phyloP scores from a whole-genome alignment of 2,888 invertebrate species.

The Tuberolachnus salignus region DNA sequence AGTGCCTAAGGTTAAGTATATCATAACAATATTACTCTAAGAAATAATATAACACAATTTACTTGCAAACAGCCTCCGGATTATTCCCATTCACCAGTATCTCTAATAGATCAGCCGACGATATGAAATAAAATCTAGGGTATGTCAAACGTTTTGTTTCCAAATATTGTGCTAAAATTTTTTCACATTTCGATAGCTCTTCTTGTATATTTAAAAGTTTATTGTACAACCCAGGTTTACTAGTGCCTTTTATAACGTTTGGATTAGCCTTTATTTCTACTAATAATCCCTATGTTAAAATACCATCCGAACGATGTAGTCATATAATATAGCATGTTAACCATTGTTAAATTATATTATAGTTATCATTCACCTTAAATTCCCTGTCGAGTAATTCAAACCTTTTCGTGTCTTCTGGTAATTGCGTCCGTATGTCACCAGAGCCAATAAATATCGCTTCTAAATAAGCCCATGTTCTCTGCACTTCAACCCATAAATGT shows the following conservation, averaged over 20 bases:
- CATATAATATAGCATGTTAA: too few species aligned
- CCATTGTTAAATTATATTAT: not conserved
- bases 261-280: conserved; percentile 73
- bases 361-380: conserved; percentile 70
- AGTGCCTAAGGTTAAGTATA: conserved; percentile 67
- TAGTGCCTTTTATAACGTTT: conserved; percentile 87
- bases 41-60: conserved; percentile 24
- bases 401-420: conserved; percentile 87
- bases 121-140: conserved; percentile 95
- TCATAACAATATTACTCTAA: not conserved
- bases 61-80: conserved; percentile 74
- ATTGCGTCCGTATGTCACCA: conserved; percentile 88
- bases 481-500: conserved; percentile 84
- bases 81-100: conserved; percentile 82
- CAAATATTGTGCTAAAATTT: conserved; percentile 90
- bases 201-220: conserved; percentile 76
- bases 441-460: conserved; percentile 96
- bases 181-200: conserved; percentile 84
- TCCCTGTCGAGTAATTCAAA: conserved; percentile 85
- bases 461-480: conserved; percentile 91
- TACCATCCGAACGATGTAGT: not conserved
- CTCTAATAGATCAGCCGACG: conserved; percentile 88
- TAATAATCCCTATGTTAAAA: conserved; percentile 69
- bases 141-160: conserved; percentile 93
- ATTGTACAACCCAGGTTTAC: conserved; percentile 75